Base-by-base conservation (phyloP, 2,113 vertebrate genomes). In the Ptychochromis oligacanthus region DNA sequence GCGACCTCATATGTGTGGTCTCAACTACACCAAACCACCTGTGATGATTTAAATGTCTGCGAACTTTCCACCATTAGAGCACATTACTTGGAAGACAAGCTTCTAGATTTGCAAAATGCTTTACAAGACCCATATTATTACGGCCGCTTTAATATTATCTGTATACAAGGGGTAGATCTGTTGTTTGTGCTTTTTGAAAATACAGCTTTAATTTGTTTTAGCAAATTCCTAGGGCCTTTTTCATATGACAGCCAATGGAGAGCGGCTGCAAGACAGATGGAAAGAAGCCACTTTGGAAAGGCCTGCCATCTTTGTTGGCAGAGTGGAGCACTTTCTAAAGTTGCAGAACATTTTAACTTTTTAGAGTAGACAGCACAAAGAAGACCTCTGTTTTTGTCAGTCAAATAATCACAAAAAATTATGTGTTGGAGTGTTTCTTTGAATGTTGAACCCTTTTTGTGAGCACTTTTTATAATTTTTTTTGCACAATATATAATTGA, bases 281-380 rank as follows among this genome's bases (percentile, higher is more conserved):
- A 92, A 84, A 67, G 83, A 67, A 64, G 88, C 83, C 87, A 90
- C 65, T 80, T 92, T 91, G 89, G 85, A 92, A 80, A 61, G 67
- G 49, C 8, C 75, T 85, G 72, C 59, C 72, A 43, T 85, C 54
- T 80, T 40, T 84, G 75, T 79, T 90, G 88, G 87, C 85, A 77
- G 72, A 72, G 34, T 5, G 43, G n/a, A 77, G 65, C 28, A 5
- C 40, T 81, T 79, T 87, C 6, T 31, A 81, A 91, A 89, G 87
- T 87, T 89, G 74, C 28, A n/a, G 57, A 83, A 67, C 49, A 77
- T 83, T 87, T 88, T 2, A 80, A 86, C 88, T 89, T 91, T 84
- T 65, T 26, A 58, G 56, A 83, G 10, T 38, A 72, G 40, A 70
- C 60, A 79, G 13, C 40, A 78, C 46, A 62, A 54, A 89, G 85